These are phyloP conservation scores for Poecilia latipinna DNA, from an alignment of 2,113 vertebrate species.

Conservation along the genomic window DNA sequence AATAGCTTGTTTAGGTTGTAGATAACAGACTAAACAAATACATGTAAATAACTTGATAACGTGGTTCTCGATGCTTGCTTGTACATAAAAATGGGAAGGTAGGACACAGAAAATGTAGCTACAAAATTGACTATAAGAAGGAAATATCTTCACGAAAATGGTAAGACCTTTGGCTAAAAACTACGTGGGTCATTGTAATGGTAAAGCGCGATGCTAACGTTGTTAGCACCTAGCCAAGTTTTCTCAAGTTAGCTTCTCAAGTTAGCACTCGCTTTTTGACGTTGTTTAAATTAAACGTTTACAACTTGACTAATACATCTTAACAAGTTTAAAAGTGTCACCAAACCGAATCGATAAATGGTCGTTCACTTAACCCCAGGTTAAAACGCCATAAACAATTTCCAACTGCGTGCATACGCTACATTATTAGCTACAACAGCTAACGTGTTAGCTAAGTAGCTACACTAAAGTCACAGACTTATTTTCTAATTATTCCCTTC, in stretches of 20 bases:
- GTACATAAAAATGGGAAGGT: fast-evolving
- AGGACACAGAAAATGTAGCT: neutral
- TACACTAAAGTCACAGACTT: slow-evolving; percentile 48
- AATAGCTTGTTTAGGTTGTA: neutral
- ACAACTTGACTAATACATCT: fast-evolving
- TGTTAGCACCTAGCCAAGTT: slow-evolving; percentile 42
- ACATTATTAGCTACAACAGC: slow-evolving; percentile 32
- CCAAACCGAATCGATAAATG: fast-evolving
- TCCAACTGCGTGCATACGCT: slow-evolving; percentile 23
- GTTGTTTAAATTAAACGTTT: no score
- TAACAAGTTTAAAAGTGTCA: neutral
- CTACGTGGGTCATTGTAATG: neutral
- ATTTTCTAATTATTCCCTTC: slow-evolving; percentile 37
- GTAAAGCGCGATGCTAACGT: slow-evolving; percentile 14
- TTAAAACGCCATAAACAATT: neutral
- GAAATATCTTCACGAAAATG: neutral
- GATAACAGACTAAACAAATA: neutral
- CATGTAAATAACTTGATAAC: neutral
- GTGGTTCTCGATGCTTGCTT: no score
- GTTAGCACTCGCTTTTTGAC: neutral
- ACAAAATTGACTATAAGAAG: neutral
- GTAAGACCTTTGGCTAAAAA: neutral
- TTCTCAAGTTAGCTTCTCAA: slow-evolving; percentile 34
- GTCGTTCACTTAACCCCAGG: neutral
- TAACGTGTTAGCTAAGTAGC: slow-evolving; percentile 42